These are phyloP conservation scores for Leptodactylus fuscus DNA, from an alignment of 2,113 vertebrate genomes.

Conservation along the genomic window DNA sequence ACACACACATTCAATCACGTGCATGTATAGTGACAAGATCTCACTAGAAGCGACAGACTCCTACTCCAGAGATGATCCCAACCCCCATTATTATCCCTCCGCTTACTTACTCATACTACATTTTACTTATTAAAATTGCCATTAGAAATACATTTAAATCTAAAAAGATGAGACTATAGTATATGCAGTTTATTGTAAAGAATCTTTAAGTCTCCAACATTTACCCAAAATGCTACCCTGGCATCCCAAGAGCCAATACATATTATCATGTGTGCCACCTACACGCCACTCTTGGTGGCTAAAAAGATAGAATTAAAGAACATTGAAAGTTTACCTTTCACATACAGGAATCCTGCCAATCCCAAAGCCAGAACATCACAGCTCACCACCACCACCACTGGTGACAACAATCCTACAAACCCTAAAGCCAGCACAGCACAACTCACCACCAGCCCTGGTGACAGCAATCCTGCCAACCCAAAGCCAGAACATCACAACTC, in stretches of 20 bases:
- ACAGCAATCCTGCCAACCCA: too few relatives aligned
- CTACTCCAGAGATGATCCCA: constrained; percentile 33
- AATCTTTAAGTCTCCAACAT: too few relatives aligned
- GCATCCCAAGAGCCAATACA: too few relatives aligned
- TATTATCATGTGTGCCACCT: neutral
- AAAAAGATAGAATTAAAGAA: neutral
- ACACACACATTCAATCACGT: constrained; percentile 33
- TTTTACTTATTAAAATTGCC: neutral
- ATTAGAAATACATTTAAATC: neutral
- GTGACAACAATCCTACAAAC: too few relatives aligned
- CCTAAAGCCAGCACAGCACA: neutral
- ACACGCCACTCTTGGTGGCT: neutral
- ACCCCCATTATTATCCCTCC: constrained; percentile 7
- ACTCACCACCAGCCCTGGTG: constrained; percentile 89
- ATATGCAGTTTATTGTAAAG: neutral
- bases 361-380: neutral
- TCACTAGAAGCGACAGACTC: constrained; percentile 40
- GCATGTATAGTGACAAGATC: constrained; percentile 6
- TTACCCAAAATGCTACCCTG: too few relatives aligned
- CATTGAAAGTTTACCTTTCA: neutral
- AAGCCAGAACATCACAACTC: too few relatives aligned
- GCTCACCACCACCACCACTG: too few relatives aligned
- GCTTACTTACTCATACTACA: neutral
- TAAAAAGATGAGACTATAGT: neutral
- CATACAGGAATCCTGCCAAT: neutral